These are phyloP conservation scores for Abscondita cerata DNA, from an alignment of 2,888 invertebrate species.

Conservation along the genomic window DNA sequence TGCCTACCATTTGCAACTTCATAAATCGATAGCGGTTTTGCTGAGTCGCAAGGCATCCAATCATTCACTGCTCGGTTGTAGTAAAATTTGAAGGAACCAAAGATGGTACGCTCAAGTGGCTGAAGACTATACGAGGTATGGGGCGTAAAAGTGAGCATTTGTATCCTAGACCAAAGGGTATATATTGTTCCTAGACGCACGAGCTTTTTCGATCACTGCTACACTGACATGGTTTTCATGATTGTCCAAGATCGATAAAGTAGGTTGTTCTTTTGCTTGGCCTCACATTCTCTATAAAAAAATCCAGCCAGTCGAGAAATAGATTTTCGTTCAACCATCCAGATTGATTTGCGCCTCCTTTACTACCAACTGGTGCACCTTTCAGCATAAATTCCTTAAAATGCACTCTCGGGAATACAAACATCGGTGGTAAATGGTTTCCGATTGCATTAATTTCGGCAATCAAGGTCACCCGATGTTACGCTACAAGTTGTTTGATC, in stretches of 20 bases:
- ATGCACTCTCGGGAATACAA: conserved; percentile 2
- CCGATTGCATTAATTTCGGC: conserved; percentile 46
- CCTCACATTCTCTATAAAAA: conserved; percentile 4
- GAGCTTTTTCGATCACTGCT: conserved; percentile 12
- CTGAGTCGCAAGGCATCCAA: conserved; percentile 9
- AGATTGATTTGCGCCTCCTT: neutral
- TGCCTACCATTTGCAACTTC: conserved; percentile 5
- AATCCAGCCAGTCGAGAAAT: conserved; percentile 6
- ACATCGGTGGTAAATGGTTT: conserved; percentile 36
- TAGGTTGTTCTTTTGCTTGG: neutral
- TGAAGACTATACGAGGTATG: conserved; percentile 13
- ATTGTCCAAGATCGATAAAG: conserved; percentile 13
- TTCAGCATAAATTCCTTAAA: conserved; percentile 7
- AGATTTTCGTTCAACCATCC: conserved; percentile 1
- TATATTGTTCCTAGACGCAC: neutral
- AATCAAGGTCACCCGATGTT: neutral
- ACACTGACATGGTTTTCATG: conserved; percentile 15
- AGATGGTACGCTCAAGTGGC: conserved; percentile 14
- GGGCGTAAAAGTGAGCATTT: conserved; percentile 12
- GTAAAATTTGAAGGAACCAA: conserved; percentile 14
- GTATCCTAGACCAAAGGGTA: conserved; percentile 9
- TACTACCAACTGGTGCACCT: conserved; percentile 3
- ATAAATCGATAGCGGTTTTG: conserved; percentile 13
- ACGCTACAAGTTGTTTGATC: neutral
- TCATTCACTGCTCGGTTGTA: conserved; percentile 13